Evolutionary conservation across 2,113 vertebrate genomes (phyloP).

Genomic region (Thermophis baileyi): DNA sequence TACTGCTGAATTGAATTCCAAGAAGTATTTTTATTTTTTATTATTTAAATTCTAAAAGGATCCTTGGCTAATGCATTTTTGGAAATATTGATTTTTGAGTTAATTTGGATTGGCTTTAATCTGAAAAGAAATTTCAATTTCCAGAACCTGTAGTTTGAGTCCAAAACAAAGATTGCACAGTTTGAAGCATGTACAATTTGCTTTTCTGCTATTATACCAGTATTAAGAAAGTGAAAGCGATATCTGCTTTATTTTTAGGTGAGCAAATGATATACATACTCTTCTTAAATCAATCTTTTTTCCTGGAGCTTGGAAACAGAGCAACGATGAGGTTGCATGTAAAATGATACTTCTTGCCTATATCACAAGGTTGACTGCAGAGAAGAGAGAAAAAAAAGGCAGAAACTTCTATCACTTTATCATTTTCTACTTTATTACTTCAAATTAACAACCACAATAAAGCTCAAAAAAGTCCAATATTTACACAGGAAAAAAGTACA

Average conservation of each 20-base stretch:
- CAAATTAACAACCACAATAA: constrained; percentile 87
- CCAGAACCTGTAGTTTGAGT: neutral
- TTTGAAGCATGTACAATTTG: constrained; percentile 18
- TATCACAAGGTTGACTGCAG: neutral
- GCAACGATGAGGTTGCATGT: neutral
- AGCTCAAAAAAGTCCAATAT: constrained; percentile 86
- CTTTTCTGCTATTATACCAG: constrained; percentile 24
- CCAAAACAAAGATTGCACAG: neutral
- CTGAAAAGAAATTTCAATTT: neutral
- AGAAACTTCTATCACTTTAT: constrained; percentile 66
- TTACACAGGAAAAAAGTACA: constrained; percentile 88
- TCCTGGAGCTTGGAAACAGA: constrained; percentile 49
- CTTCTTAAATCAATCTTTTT: constrained; percentile 23
- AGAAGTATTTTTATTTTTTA: neutral
- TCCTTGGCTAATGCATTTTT: neutral
- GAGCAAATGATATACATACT: neutral
- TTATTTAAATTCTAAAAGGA: neutral
- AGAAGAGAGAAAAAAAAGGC: constrained; percentile 31
- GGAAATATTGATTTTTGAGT: neutral
- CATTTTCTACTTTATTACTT: constrained; percentile 88
- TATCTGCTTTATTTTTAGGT: constrained; percentile 53
- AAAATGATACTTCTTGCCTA: neutral
- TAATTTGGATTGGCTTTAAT: neutral
- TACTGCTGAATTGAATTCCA: neutral
- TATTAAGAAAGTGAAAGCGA: constrained; percentile 16